Evolutionary conservation across 2,113 vertebrate genomes (phyloP).

Genomic region (Rhynchomys soricoides): DNA sequence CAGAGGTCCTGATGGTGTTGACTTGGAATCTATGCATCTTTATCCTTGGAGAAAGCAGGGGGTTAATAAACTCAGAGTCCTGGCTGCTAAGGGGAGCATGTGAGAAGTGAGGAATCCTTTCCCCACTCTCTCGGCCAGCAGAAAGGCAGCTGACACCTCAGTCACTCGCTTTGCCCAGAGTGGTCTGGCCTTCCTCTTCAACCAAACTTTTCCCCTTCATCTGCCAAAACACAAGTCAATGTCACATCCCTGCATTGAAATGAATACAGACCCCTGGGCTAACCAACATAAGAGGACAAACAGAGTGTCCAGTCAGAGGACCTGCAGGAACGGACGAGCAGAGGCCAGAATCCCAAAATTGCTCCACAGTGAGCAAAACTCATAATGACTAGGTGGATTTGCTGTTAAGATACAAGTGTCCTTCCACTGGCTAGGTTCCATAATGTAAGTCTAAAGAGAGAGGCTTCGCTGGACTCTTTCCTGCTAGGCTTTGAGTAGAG

Average conservation of each 20-base stretch:
- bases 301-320: not conserved
- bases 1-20: no score
- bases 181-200: not conserved
- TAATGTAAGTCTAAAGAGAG: fast-evolving
- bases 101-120: not conserved
- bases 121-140: fast-evolving
- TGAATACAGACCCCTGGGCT: no score
- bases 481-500: not conserved
- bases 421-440: not conserved
- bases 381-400: fast-evolving
- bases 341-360: not conserved
- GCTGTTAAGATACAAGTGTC: fast-evolving
- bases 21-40: fast-evolving
- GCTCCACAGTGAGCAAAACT: fast-evolving
- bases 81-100: no score
- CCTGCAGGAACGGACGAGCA: fast-evolving
- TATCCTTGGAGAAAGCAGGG: not conserved
- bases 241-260: not conserved
- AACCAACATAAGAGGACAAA: not conserved
- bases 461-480: not conserved
- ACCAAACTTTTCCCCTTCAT: not conserved
- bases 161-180: fast-evolving
- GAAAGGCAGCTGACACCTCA: not conserved
- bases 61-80: not conserved
- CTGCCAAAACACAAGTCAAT: not conserved